These are phyloP conservation scores for Daboia siamensis DNA, from an alignment of 2,113 vertebrate genomes.

Conservation along the genomic window DNA sequence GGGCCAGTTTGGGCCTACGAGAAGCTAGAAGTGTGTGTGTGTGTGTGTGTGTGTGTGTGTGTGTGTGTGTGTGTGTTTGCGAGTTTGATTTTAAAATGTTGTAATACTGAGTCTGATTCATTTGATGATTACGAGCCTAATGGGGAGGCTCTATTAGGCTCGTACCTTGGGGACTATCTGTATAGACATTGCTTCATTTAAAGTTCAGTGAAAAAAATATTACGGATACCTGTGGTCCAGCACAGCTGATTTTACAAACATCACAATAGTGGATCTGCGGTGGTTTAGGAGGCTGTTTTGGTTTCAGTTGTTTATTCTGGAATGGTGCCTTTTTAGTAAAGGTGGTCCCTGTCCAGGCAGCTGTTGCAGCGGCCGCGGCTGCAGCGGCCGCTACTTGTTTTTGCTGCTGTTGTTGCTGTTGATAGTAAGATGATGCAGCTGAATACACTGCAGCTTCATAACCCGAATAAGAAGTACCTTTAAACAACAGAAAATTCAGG, in stretches of 20 bases:
- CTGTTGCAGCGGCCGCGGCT: slow-evolving; percentile 87
- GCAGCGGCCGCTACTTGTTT: slow-evolving; percentile 88
- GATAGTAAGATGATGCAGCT: slow-evolving; percentile 95
- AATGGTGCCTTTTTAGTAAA: slow-evolving; percentile 96
- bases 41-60: no score
- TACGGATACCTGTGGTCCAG: slow-evolving; percentile 88
- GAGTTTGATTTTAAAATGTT: no score
- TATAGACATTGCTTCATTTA: background rate
- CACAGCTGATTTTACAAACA: slow-evolving; percentile 99
- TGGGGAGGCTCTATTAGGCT: no score
- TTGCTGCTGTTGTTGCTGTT: slow-evolving; percentile 88
- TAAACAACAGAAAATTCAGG: slow-evolving; percentile 57
- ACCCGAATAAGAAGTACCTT: slow-evolving; percentile 94
- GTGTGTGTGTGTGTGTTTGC: no score
- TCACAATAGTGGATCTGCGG: slow-evolving; percentile 99
- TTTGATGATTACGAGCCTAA: no score
- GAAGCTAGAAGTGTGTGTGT: no score
- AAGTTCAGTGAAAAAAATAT: background rate
- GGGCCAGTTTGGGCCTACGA: no score
- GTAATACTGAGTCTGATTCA: no score
- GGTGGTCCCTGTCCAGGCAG: slow-evolving; percentile 92
- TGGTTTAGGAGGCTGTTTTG: slow-evolving; percentile 94
- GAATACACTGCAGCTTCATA: slow-evolving; percentile 99
- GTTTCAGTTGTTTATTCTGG: slow-evolving; percentile 94
- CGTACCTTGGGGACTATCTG: no score